A percentile compares a stretch with the other conserved stretches of the same genome.
phyloP scores from a whole-genome alignment of 2,888 invertebrate genomes.

The Xylocampa areola region DNA sequence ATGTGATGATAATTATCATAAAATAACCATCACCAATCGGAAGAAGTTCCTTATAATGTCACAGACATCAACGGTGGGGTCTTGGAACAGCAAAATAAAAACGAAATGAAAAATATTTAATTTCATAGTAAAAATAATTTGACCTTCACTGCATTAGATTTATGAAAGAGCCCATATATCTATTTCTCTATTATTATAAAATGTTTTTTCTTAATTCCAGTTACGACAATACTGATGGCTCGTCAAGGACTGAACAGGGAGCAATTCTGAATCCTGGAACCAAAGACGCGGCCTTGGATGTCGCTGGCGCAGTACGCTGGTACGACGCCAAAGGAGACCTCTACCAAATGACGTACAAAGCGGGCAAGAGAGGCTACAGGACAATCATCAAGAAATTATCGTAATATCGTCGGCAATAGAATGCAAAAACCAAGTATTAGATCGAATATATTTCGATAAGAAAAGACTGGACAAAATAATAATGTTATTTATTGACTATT shows the following conservation, averaged over 20 bases:
- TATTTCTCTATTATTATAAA: too few relatives aligned
- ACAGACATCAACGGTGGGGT: too few relatives aligned
- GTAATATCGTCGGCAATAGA: constrained; percentile 49
- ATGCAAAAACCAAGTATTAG: constrained; percentile 48
- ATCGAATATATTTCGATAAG: constrained; percentile 53
- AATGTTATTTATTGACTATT: constrained; percentile 50
- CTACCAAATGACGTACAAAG: constrained; percentile 87
- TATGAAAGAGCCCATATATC: too few relatives aligned
- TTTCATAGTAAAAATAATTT: too few relatives aligned
- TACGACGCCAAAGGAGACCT: constrained; percentile 84
- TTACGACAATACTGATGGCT: constrained; percentile 88
- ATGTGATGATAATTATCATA: too few relatives aligned
- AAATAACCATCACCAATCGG: too few relatives aligned
- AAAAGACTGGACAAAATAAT: constrained; percentile 67
- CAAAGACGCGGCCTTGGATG: constrained; percentile 78
- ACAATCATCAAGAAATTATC: constrained; percentile 83
- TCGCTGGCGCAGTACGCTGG: constrained; percentile 85
- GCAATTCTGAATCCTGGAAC: constrained; percentile 78
- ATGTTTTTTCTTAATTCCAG: constrained; percentile 69
- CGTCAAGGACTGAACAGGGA: constrained; percentile 87
- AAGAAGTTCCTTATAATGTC: too few relatives aligned
- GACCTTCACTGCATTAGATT: too few relatives aligned
- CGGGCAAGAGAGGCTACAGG: constrained; percentile 85
- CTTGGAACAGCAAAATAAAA: too few relatives aligned
- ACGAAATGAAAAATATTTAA: too few relatives aligned